Conservation (phyloP, 2,113 vertebrate species). For the Lamprologus tigripictilis region DNA sequence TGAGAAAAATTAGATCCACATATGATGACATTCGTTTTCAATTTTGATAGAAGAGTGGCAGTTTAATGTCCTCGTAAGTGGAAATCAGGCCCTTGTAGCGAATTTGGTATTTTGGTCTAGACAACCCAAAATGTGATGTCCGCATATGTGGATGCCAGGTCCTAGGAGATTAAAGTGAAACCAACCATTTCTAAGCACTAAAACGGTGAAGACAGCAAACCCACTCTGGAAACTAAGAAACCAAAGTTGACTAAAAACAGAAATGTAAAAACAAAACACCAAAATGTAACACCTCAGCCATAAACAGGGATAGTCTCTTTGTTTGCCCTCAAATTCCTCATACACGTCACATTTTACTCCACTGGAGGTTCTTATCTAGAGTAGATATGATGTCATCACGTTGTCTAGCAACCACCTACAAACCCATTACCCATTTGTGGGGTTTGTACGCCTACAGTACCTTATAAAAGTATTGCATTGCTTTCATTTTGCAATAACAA, state of each 20-base stretch:
- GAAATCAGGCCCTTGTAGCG: not conserved
- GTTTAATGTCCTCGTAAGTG: not conserved
- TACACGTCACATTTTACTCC: not conserved
- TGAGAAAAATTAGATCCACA: not conserved
- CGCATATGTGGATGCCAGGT: not conserved
- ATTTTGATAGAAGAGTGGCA: not conserved
- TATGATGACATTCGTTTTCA: not conserved
- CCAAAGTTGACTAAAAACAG: not conserved
- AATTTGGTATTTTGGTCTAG: not conserved
- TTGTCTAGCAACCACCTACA: not conserved
- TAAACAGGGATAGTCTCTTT: not conserved
- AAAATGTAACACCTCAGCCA: not conserved
- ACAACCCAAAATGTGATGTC: not conserved
- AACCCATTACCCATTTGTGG: not conserved
- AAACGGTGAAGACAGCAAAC: not conserved
- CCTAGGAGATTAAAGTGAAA: not conserved
- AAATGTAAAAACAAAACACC: not conserved
- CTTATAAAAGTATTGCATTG: not conserved
- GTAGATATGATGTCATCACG: not conserved
- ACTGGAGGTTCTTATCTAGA: not conserved
- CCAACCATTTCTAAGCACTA: not conserved
- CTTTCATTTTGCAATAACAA: not conserved
- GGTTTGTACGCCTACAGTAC: not conserved
- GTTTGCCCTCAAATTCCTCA: not conserved
- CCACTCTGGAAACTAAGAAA: not conserved